Evolutionary conservation across 2,113 vertebrate genomes (phyloP), one percentile per base, ranked within the genome.

Genomic region (Rattus norvegicus): DNA sequence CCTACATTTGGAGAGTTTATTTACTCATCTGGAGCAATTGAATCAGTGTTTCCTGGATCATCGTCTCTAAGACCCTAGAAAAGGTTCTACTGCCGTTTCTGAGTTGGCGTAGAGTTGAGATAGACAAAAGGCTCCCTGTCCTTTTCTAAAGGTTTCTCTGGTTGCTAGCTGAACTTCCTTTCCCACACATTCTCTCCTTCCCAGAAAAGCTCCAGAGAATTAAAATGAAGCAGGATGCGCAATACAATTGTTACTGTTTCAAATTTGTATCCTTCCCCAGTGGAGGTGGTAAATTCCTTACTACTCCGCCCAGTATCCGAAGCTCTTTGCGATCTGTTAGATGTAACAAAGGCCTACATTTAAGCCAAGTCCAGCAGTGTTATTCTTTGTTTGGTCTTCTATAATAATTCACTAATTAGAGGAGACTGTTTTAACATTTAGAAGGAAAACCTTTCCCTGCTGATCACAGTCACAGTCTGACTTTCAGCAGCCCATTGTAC

Each of bases 401-500:
- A 89, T 47, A 89, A 75, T 59, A 75, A 56, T 59, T 89, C 70
- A 59, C 70, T 73, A 89, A 89, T 89, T 75, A 75, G 9, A 72
- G 52, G 67, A 73, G 39, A 26, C 54, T 1, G 52, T 52, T 83
- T 89, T 84, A 90, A 76, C 75, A 49, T 72, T 87, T 49, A 90
- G 24, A 93, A 94, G 86, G 81, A 54, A 93, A 86, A 7, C 52
- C 54, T 90, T 83, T 91, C 39, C 36, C 47, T 88, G 61, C 22
- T 85, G 54, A 61, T 79, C 79, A 65, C 56, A 47, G 4, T 39
- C 65, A 49, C 24, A 80, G n/a, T 76, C 75, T 87, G 36, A 76
- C 54, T 88, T 84, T 88, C 88, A 93, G 70, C 67, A 93, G 72
- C 30, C 7, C 49, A 75, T 75, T 93, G 28, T 86, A 56, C 67